phyloP scores from a whole-genome alignment of 2,797 vertebrate species.

The Fistularia commersonii region DNA sequence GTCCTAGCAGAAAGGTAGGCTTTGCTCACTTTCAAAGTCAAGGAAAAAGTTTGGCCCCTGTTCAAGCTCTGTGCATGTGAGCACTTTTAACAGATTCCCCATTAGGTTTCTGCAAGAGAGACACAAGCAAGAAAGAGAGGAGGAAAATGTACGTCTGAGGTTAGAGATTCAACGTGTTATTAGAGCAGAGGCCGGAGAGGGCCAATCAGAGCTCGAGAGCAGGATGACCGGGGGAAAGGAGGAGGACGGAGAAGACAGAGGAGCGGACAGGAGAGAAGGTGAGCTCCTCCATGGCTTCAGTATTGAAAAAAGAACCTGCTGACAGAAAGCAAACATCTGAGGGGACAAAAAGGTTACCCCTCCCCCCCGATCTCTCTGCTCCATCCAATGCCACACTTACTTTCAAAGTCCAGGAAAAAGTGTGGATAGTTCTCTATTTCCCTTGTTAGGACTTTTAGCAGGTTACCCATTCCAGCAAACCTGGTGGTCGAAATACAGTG shows the following conservation, averaged over 20 bases:
- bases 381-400: constrained; percentile 82
- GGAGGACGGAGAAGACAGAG: constrained; percentile 46
- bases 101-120: constrained; percentile 87
- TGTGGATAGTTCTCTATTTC: constrained; percentile 99
- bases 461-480: constrained; percentile 99
- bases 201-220: constrained; percentile 24
- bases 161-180: constrained; percentile 47
- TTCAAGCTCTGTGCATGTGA: constrained; percentile 94
- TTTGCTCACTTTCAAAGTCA: constrained; percentile 93
- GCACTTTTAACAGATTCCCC: constrained; percentile 92
- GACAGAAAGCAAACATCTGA: constrained; percentile 42
- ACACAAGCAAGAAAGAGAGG: constrained; percentile 19
- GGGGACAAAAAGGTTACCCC: constrained; percentile 2
- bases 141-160: constrained; percentile 28
- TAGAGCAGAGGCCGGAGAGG: constrained; percentile 2
- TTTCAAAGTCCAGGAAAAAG: constrained; percentile 99
- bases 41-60: constrained; percentile 94
- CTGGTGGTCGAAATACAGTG: constrained; percentile 82
- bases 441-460: constrained; percentile 99
- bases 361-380: constrained; percentile 18
- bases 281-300: constrained; percentile 16
- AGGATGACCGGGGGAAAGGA: constrained; percentile 7
- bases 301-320: constrained; percentile 33
- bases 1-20: constrained; percentile 37
- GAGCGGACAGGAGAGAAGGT: constrained; percentile 13